Conservation (phyloP, 2,888 invertebrate species). For the Drosophila nigricruria region DNA sequence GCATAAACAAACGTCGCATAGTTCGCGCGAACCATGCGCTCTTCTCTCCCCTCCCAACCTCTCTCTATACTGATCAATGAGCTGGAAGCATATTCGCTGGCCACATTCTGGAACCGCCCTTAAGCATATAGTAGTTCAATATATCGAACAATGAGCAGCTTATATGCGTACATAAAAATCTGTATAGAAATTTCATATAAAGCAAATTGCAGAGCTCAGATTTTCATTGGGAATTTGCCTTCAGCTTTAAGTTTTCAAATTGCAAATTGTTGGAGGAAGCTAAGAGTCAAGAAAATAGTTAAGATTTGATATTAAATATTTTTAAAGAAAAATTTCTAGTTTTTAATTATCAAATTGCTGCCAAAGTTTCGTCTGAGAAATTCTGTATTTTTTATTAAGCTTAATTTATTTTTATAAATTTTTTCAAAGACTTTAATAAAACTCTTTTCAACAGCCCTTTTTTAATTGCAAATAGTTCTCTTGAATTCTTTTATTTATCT, state of each 20-base stretch:
- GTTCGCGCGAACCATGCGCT: slow-evolving; percentile 36
- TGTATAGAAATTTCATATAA: not conserved
- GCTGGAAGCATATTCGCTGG: slow-evolving; percentile 48
- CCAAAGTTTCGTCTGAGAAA: not conserved
- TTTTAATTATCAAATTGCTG: not conserved
- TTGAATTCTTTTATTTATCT: not conserved
- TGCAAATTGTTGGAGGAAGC: not conserved
- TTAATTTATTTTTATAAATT: not conserved
- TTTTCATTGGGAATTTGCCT: not conserved
- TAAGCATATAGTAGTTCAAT: slow-evolving; percentile 20
- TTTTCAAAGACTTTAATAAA: not conserved
- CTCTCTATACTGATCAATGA: slow-evolving; percentile 47
- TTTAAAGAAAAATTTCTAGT: not conserved
- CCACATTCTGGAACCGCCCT: slow-evolving; percentile 16
- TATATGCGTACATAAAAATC: slow-evolving; percentile 2
- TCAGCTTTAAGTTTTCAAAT: not conserved
- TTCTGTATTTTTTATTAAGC: not conserved
- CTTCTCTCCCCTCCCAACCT: not conserved
- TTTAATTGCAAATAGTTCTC: not conserved
- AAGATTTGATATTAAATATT: not conserved
- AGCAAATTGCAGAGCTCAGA: not conserved
- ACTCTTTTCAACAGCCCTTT: too few relatives aligned
- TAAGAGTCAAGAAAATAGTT: not conserved
- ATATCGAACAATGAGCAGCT: slow-evolving; percentile 25
- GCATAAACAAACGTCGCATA: slow-evolving; percentile 63